Evolutionary conservation across 2,888 invertebrate genomes (phyloP).

Genomic region (Synergus japonicus): DNA sequence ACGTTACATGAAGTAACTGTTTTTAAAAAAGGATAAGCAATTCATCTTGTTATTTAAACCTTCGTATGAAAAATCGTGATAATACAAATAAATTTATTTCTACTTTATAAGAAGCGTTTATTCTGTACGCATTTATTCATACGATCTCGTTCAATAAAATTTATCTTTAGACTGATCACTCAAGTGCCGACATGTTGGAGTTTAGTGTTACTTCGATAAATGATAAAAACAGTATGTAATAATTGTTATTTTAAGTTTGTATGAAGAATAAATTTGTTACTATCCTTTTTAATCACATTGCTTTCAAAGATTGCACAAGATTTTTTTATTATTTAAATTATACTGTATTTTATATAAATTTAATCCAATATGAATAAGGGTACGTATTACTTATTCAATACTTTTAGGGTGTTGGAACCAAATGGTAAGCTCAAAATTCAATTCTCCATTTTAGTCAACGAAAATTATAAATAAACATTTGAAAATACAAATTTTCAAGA

Average conservation of each 20-base stretch:
- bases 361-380: too few relatives aligned
- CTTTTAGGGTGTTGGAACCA: too few relatives aligned
- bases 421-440: too few relatives aligned
- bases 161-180: background rate
- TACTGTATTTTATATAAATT: too few relatives aligned
- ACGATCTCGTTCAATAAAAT: background rate
- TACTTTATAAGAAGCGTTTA: background rate
- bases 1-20: background rate
- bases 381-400: too few relatives aligned
- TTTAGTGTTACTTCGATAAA: too few relatives aligned
- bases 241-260: background rate
- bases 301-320: too few relatives aligned
- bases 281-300: background rate
- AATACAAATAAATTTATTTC: background rate
- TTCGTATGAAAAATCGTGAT: background rate
- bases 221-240: background rate
- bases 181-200: background rate
- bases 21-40: background rate
- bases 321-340: too few relatives aligned
- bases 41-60: background rate
- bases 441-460: too few relatives aligned
- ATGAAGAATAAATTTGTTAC: background rate
- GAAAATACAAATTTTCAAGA: too few relatives aligned
- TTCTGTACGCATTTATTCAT: too few relatives aligned
- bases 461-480: too few relatives aligned